phyloP scores from a whole-genome alignment of 2,888 invertebrate genomes.

The Lycophotia porphyrea region DNA sequence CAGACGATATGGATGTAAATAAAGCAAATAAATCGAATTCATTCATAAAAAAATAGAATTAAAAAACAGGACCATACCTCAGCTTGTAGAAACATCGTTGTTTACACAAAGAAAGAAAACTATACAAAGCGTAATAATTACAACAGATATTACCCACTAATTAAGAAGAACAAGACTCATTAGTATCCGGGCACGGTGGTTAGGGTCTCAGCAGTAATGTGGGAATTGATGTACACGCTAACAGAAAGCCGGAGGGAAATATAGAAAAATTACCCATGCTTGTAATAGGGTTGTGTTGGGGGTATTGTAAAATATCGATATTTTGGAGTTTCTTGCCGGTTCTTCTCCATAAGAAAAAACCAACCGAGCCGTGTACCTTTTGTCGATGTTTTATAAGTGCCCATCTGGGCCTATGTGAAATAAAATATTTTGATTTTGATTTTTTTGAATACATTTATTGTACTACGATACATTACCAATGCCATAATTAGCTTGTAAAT shows the following conservation, averaged over 20 bases:
- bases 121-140: slow-evolving; percentile 21
- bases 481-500: background rate
- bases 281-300: slow-evolving; percentile 57
- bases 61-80: background rate
- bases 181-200: slow-evolving; percentile 47
- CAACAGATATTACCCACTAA: slow-evolving; percentile 39
- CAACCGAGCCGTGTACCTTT: no score
- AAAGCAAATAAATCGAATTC: background rate
- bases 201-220: slow-evolving; percentile 65
- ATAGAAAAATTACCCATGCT: slow-evolving; percentile 72
- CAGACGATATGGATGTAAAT: background rate
- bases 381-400: no score
- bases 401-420: no score
- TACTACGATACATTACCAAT: background rate
- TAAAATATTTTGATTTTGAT: no score
- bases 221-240: slow-evolving; percentile 71
- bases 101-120: slow-evolving; percentile 10
- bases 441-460: no score
- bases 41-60: background rate
- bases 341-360: no score
- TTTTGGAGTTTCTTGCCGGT: no score
- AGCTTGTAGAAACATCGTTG: background rate
- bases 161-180: slow-evolving; percentile 58
- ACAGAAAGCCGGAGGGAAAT: slow-evolving; percentile 69
- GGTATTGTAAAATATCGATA: slow-evolving; percentile 31